A percentile compares a stretch with the other conserved stretches of the same genome.
Evolutionary conservation across 2,113 vertebrate species (phyloP).

Genomic region (Lampris megalopsis): DNA sequence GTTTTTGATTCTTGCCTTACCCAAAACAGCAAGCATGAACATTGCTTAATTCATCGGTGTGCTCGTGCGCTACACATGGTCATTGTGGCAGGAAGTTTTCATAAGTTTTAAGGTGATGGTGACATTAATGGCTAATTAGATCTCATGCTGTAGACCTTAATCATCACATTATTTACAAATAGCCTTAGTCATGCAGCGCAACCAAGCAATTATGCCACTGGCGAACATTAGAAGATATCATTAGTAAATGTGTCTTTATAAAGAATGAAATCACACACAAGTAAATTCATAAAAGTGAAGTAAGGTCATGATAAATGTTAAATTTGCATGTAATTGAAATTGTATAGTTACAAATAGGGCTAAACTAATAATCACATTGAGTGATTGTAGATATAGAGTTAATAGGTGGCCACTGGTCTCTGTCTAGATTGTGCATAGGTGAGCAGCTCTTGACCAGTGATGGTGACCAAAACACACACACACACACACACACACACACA

Average conservation of each 20-base stretch:
- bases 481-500: slow-evolving; percentile 1
- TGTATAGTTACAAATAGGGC: too few species aligned
- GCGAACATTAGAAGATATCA: not conserved
- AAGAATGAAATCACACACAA: slow-evolving; percentile 7
- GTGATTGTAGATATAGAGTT: too few species aligned
- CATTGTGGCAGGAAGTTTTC: slow-evolving; percentile 38
- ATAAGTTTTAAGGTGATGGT: slow-evolving; percentile 25
- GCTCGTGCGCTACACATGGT: slow-evolving; percentile 32
- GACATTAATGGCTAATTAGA: slow-evolving; percentile 46
- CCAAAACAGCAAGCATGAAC: slow-evolving; percentile 44
- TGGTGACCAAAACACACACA: not conserved
- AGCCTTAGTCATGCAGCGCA: slow-evolving; percentile 18
- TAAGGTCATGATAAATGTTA: not conserved
- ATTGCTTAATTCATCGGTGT: slow-evolving; percentile 57
- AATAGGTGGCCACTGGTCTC: too few species aligned
- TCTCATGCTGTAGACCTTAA: slow-evolving; percentile 44
- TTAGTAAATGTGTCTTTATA: not conserved
- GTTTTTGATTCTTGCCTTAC: slow-evolving; percentile 47
- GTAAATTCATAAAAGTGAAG: not conserved
- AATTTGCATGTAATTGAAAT: too few species aligned
- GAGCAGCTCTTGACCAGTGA: too few species aligned
- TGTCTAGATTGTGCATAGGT: too few species aligned
- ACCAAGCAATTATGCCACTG: slow-evolving; percentile 20
- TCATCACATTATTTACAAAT: slow-evolving; percentile 27
- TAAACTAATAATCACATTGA: too few species aligned